These are phyloP conservation scores for Limnephilus auricula DNA, from an alignment of 2,888 invertebrate species.

Conservation along the genomic window DNA sequence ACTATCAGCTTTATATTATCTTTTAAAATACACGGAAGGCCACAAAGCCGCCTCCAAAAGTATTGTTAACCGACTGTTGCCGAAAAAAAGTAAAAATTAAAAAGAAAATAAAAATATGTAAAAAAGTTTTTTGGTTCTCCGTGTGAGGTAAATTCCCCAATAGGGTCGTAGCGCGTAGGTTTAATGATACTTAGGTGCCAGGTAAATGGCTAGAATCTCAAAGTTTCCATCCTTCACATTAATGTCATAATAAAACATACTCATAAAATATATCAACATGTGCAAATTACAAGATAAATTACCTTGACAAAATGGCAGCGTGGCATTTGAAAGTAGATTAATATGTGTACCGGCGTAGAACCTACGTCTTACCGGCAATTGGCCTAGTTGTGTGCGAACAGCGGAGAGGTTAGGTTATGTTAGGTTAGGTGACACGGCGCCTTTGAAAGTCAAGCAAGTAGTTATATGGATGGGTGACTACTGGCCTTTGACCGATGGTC, in stretches of 20 bases:
- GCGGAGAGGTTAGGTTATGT: background rate
- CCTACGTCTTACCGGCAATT: background rate
- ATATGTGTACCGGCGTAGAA: background rate
- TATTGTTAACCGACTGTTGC: too few relatives aligned
- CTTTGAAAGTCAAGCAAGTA: background rate
- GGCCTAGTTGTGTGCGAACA: background rate
- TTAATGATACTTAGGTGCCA: background rate
- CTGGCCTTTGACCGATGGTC: background rate
- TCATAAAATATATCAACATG: background rate
- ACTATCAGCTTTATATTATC: too few relatives aligned
- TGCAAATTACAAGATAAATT: background rate
- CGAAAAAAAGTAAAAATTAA: too few relatives aligned
- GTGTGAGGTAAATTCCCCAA: background rate
- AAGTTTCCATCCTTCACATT: background rate
- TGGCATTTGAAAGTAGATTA: background rate
- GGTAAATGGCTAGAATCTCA: background rate
- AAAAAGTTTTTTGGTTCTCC: too few relatives aligned
- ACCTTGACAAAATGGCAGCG: background rate
- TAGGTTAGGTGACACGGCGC: background rate
- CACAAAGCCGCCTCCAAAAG: too few relatives aligned
- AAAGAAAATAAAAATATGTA: too few relatives aligned
- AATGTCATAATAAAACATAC: slow-evolving; percentile 2
- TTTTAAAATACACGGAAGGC: too few relatives aligned
- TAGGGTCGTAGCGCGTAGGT: background rate
- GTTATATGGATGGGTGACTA: background rate